Base-by-base conservation (phyloP, 2,888 invertebrate species). In the Aspidiotus destructor region DNA sequence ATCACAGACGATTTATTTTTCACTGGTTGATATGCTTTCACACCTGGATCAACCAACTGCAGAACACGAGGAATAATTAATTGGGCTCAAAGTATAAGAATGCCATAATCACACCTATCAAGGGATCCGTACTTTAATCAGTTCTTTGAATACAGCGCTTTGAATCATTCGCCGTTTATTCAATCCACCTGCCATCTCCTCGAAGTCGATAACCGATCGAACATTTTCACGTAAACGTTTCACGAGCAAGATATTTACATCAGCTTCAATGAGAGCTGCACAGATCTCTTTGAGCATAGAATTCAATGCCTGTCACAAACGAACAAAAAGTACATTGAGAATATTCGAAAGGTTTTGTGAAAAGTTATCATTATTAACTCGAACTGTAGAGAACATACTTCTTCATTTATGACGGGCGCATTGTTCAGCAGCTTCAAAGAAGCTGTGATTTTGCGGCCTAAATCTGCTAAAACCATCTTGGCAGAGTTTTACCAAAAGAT, bases 231-330 rank as follows among this genome's bases (percentile, higher is more conserved):
- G 84, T 55, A 99, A 82, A 78, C 92, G 88, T 79, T 96, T 97
- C 0, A 99, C 98, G 73, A 98, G 82, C 74, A 88, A 85, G 74
- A 99, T 94, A 80, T 99, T 98, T 57, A 90, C 90, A 84, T 99
- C 99, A 74, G 98, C 94, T 82, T 99, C 98, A 71, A 99, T 81
- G 70, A 99, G 82, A 16, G 99, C 99, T 70, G 92, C 89, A 78
- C 97, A 97, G 77, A 99, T 95, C 80, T 98, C 96, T 80, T 99
- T 99, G 65, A 99, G 86, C 95, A 99, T 97, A 79, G 93, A 89
- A 86, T 97, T 95, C 74, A 99, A 82, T 72, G 98, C 99, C 91
- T 94, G 76, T 40, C 76, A 77, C 71, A 70, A 16, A 17, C 69
- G 69, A 67, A 65, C 41, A 60, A 57, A 60, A 61, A 41, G 60